Evolutionary conservation across 2,113 vertebrate genomes (phyloP).

Genomic region (Gila orcuttii): DNA sequence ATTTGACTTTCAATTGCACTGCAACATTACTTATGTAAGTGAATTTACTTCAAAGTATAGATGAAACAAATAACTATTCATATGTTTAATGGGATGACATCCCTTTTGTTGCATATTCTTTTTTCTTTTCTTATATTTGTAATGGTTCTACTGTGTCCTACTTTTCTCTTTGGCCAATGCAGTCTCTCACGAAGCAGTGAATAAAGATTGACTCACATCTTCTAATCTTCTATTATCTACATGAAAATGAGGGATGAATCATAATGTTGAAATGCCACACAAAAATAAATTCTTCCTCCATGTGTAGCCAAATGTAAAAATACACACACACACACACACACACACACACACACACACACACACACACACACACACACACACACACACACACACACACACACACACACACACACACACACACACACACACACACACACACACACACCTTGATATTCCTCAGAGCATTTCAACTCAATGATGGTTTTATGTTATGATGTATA

Average conservation of each 20-base stretch:
- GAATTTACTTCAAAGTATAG: background rate
- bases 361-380: too few species aligned
- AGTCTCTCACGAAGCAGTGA: constrained; percentile 10
- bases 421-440: too few species aligned
- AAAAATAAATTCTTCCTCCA: background rate
- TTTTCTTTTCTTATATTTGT: background rate
- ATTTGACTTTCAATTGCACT: background rate
- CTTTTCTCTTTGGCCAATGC: constrained; percentile 14
- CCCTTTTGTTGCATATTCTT: background rate
- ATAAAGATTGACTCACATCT: constrained; percentile 48
- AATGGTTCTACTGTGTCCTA: constrained; percentile 18
- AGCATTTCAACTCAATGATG: background rate
- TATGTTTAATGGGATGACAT: background rate
- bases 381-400: too few species aligned
- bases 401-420: too few species aligned
- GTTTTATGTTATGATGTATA: background rate
- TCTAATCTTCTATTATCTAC: constrained; percentile 24
- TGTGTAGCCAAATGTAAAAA: background rate
- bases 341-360: too few species aligned
- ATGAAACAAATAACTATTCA: background rate
- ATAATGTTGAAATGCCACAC: constrained; percentile 32
- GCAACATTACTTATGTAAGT: background rate
- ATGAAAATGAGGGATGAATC: constrained; percentile 43
- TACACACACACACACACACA: too few species aligned
- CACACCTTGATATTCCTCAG: background rate